Conservation (phyloP, 2,797 vertebrate genomes). For the Clamator glandarius region DNA sequence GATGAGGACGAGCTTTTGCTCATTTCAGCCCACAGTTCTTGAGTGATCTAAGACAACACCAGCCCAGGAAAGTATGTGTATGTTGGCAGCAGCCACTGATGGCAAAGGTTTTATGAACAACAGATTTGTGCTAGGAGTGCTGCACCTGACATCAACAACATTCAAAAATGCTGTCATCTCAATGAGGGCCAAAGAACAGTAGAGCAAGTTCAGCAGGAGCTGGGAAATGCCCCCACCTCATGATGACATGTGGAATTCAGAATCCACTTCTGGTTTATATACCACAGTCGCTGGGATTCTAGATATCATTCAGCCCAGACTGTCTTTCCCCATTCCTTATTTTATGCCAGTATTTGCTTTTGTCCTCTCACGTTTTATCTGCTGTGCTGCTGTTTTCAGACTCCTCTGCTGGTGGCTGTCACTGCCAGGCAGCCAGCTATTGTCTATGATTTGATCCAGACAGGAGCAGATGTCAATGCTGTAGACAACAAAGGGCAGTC, state of each 20-base stretch:
- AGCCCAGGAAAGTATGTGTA: not conserved
- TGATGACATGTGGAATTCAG: accelerated
- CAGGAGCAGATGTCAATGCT: slow-evolving; percentile 63
- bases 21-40: not conserved
- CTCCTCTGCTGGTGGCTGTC: slow-evolving; percentile 71
- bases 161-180: not conserved
- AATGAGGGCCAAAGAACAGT: not conserved
- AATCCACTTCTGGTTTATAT: not conserved
- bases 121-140: not conserved
- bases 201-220: not conserved
- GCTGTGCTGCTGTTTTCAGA: slow-evolving; percentile 57
- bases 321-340: too few species aligned
- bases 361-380: not conserved
- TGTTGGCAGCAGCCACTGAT: not conserved
- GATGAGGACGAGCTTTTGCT: not conserved
- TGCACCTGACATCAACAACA: accelerated
- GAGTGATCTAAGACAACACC: not conserved
- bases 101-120: not conserved
- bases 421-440: slow-evolving; percentile 65
- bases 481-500: slow-evolving; percentile 69
- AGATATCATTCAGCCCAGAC: accelerated
- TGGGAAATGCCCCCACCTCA: not conserved
- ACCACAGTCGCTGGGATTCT: not conserved
- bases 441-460: slow-evolving; percentile 63
- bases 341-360: not conserved